phyloP scores from a whole-genome alignment of 2,888 invertebrate genomes.

The Ypsolopha sequella region DNA sequence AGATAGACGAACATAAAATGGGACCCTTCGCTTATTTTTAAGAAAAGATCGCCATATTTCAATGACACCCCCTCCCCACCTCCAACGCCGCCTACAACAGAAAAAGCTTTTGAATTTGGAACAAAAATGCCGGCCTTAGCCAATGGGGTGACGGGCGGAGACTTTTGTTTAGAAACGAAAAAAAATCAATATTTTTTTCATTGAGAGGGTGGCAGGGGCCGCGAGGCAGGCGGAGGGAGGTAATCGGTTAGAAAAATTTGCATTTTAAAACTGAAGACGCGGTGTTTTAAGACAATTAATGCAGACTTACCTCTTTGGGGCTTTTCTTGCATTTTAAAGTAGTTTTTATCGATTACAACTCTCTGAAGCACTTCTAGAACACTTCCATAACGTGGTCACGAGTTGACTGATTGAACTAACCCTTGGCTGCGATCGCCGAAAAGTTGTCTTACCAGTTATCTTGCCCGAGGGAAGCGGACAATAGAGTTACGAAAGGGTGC shows the following conservation, averaged over 20 bases:
- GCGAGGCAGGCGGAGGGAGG: background rate
- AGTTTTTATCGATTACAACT: background rate
- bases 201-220: constrained; percentile 4
- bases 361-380: constrained; percentile 8
- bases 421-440: constrained; percentile 49
- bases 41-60: constrained; percentile 39
- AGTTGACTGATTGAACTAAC: constrained; percentile 46
- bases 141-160: constrained; percentile 27
- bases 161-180: constrained; percentile 6
- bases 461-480: constrained; percentile 41
- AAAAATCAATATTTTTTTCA: constrained; percentile 7
- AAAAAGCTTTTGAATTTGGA: constrained; percentile 61
- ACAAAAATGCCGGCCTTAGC: constrained; percentile 51
- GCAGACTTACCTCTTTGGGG: background rate
- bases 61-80: constrained; percentile 26
- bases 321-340: background rate
- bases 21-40: constrained; percentile 28
- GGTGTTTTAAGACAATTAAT: background rate
- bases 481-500: constrained; percentile 46
- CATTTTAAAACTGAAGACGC: constrained; percentile 1
- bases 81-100: constrained; percentile 50
- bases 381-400: constrained; percentile 39
- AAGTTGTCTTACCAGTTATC: constrained; percentile 70
- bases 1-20: constrained; percentile 11
- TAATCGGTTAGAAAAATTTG: constrained; percentile 6